Percentiles rank a stretch among this genome's conserved stretches.
Conservation (phyloP, 37 sponge, comb jelly and placozoan genomes). For the Spongia lamella region DNA sequence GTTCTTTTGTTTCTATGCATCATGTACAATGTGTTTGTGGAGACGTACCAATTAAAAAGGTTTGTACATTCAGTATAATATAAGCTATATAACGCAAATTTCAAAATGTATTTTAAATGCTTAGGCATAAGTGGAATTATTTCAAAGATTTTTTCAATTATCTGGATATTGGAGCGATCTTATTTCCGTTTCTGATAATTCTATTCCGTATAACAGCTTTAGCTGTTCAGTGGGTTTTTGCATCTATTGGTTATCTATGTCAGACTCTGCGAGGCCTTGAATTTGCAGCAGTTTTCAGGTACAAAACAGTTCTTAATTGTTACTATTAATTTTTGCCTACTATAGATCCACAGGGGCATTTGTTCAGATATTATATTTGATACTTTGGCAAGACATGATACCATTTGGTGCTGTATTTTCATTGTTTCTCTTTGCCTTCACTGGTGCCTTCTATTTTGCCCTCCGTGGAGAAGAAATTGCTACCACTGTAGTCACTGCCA, state of each 20-base stretch:
- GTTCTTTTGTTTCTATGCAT: background rate
- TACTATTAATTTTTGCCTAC: no score
- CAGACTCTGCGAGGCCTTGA: conserved; percentile 7
- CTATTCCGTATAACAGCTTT: conserved; percentile 12
- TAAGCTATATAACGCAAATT: background rate
- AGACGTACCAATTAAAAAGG: conserved; percentile 17
- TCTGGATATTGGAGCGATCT: conserved; percentile 13
- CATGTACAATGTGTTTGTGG: conserved; percentile 9
- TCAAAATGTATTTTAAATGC: background rate
- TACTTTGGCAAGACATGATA: conserved; percentile 45
- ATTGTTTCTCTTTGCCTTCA: conserved; percentile 53
- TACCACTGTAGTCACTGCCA: background rate
- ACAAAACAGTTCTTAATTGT: no score
- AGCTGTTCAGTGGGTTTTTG: conserved; percentile 27
- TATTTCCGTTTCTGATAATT: conserved; percentile 24
- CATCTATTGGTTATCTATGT: conserved; percentile 10
- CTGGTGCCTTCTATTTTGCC: conserved; percentile 64
- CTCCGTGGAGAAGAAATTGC: conserved; percentile 49
- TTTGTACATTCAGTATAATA: background rate
- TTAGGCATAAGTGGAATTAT: conserved; percentile 12
- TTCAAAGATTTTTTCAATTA: conserved; percentile 7
- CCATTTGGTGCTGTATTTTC: conserved; percentile 54
- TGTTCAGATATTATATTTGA: conserved; percentile 34
- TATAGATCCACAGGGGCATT: conserved; percentile 62
- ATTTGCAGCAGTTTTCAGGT: conserved; percentile 19